Base-by-base conservation (phyloP, 2,113 vertebrate species). In the Pseudorectes ferrugineus region DNA sequence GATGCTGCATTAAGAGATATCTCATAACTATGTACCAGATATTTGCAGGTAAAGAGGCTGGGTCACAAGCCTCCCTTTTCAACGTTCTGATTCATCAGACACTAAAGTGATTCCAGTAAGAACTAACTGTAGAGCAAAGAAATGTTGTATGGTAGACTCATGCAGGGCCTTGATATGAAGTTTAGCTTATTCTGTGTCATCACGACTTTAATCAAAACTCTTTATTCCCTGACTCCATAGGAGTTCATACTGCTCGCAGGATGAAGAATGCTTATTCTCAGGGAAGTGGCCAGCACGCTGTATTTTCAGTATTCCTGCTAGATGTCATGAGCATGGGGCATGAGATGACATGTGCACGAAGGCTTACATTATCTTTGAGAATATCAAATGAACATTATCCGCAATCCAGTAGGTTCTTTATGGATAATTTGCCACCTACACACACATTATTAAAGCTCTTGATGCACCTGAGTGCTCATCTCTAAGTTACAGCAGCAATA, bases 361-460 rank as follows among this genome's bases (percentile, higher is more conserved):
- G 24, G 14, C 29, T 49, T 83, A 67, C 31, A 63, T 74, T 83
- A 38, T 63, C 23, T 87, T 51, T 71, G 40, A 80, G 88, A 93
- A 77, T 67, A 80, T 62, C 35, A 92, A 88, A 92, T 84, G 29
- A 90, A 80, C 14, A 71, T 94, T 85, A 70, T 81, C 72, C 52
- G 36, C 51, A 77, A 59, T 63, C 79, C 71, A 86, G 48, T 54
- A 82, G 23, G 19, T 65, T 75, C 57, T 94, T 92, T 89, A 72
- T 73, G 75, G 63, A 65, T 84, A 93, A 93, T 96, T 83, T 90
- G 5, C 90, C 79, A 88, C 88, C 93, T 92, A 95, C 88, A 88
- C 68, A 73, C 35, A 48, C 63, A 78, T 85, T 94, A 88, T 88
- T 88, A 92, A 92, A 93, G 59, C n/a, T 77, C 43, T 80, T 57